A percentile compares a stretch with the other conserved stretches of the same genome.
Evolutionary conservation across 1,140 invertebrate genomes (phyloP).

Genomic region (Euwallacea fornicatus): DNA sequence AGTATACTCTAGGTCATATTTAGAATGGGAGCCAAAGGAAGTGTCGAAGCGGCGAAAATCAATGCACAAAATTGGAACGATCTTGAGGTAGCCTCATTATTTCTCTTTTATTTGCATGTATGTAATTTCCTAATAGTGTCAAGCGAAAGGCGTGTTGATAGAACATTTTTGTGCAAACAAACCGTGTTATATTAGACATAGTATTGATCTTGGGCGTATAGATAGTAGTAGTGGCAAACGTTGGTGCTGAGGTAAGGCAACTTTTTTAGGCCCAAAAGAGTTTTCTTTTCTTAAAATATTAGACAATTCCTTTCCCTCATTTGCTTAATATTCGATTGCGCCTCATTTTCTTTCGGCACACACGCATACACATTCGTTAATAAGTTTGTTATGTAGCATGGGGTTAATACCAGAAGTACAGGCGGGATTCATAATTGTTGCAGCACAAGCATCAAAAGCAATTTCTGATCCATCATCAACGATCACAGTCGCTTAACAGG

Average conservation of each 20-base stretch:
- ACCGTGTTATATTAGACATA: conserved; percentile 6
- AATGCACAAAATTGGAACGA: conserved; percentile 74
- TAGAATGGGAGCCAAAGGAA: conserved; percentile 70
- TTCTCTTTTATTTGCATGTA: background rate
- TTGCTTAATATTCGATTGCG: no score
- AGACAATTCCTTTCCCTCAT: no score
- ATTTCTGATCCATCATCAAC: conserved; percentile 53
- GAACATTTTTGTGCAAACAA: conserved; percentile 8
- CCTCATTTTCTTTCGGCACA: no score
- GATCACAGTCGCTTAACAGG: conserved; percentile 69
- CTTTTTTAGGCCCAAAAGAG: background rate
- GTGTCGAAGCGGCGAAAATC: conserved; percentile 72
- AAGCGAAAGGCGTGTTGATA: background rate
- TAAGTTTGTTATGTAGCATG: no score
- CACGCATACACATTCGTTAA: no score
- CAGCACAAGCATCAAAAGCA: conserved; percentile 52
- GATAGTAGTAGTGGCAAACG: conserved; percentile 6
- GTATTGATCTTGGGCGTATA: conserved; percentile 23
- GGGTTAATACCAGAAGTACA: no score
- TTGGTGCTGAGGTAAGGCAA: background rate
- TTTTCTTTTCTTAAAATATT: no score
- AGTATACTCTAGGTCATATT: background rate
- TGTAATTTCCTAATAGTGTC: no score
- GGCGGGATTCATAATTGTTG: background rate
- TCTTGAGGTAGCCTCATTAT: conserved; percentile 61